Evolutionary conservation across 2,113 vertebrate species (phyloP), one percentile per base, ranked within the genome.

Genomic region (Bos indicus): DNA sequence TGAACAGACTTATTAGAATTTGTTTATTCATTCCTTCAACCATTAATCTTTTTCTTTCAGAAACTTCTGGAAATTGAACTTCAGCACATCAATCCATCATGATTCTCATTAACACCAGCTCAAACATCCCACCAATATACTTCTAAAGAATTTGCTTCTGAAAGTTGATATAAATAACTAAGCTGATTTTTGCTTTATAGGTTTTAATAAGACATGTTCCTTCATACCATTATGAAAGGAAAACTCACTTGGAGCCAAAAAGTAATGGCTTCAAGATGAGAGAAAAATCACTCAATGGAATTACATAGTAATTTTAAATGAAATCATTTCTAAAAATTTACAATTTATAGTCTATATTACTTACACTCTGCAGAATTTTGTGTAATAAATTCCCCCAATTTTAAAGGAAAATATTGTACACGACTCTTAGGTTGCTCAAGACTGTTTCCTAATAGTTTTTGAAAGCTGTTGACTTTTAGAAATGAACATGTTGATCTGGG

Each of bases 401-500:
- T 97, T 94, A 96, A 88, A 97, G 91, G 26, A 95, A 97, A 93
- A 96, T 94, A 94, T 48, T 88, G 15, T 96, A 87, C 56, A 97
- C 89, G 67, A 74, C 91, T 97, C 83, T 94, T 80, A 64, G 85
- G 88, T 96, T 98, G 98, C 82, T 97, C 82, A 97, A 97, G 93
- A 93, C 91, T 88, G 46, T 97, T 97, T 96, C 94, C 86, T 91
- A 98, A 96, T 64, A 98, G 95, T 96, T 96, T 97, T 90, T 96
- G 95, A 98, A 98, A 98, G 96, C 97, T 98, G 96, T 94, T 98
- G 98, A 97, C 95, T 98, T 98, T 98, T 94, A 97, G 96, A 98
- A 97, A 97, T 96, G 97, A 98, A 98, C 98, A 98, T 95, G 96
- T 97, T 98, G 98, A 97, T 98, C 96, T 97, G 93, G 91, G 97